Conservation (phyloP, 2,888 invertebrate species). For the Margaritifera margaritifera region DNA sequence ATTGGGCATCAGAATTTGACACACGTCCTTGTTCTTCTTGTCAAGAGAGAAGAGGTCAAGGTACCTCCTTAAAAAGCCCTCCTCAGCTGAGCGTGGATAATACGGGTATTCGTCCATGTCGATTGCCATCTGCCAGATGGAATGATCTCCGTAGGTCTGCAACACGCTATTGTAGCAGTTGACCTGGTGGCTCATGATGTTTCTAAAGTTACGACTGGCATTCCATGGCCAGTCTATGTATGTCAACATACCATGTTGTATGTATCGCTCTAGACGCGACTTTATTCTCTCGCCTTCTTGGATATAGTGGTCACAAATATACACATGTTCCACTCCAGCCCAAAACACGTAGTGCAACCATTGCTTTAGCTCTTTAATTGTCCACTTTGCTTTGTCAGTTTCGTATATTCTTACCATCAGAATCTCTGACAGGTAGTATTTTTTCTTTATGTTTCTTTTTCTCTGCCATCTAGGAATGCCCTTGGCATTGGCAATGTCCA, state of each 20-base stretch:
- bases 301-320: slow-evolving; percentile 33
- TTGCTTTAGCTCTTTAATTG: slow-evolving; percentile 31
- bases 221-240: slow-evolving; percentile 20
- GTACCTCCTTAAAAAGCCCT: slow-evolving; percentile 35
- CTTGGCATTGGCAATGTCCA: no score
- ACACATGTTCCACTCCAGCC: slow-evolving; percentile 33
- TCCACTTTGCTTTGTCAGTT: slow-evolving; percentile 28
- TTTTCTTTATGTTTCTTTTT: no score
- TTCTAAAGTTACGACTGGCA: slow-evolving; percentile 8
- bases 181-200: slow-evolving; percentile 40
- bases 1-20: slow-evolving; percentile 29
- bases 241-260: slow-evolving; percentile 16
- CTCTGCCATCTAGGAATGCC: no score
- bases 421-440: slow-evolving; percentile 10
- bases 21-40: slow-evolving; percentile 13
- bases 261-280: slow-evolving; percentile 13
- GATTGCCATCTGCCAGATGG: slow-evolving; percentile 42
- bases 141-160: slow-evolving; percentile 11
- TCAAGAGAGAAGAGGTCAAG: slow-evolving; percentile 16
- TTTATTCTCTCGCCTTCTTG: slow-evolving; percentile 12
- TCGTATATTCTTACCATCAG: slow-evolving; percentile 25
- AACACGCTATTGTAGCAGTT: slow-evolving; percentile 43
- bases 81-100: slow-evolving; percentile 24
- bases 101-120: slow-evolving; percentile 55
- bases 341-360: slow-evolving; percentile 37